Percentiles rank a stretch among this genome's conserved stretches.
Conservation (phyloP, 2,888 invertebrate species). For the Drosophila nr. perissopoda region DNA sequence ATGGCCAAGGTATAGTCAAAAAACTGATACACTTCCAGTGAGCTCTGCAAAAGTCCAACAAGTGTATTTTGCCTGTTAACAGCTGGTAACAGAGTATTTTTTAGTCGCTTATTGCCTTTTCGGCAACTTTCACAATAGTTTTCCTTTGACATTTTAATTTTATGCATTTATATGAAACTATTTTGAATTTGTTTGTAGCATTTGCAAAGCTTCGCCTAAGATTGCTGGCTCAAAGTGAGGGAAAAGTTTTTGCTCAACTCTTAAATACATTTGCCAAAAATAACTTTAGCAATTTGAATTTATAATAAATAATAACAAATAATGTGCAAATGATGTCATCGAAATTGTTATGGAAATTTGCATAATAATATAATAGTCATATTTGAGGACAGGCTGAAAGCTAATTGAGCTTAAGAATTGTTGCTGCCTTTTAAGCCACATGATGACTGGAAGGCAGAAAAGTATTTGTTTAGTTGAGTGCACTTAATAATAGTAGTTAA, state of each 20-base stretch:
- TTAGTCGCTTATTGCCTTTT: background rate
- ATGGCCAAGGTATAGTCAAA: background rate
- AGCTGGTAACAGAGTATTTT: background rate
- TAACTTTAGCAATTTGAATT: background rate
- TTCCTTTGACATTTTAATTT: background rate
- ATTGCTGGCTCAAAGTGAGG: background rate
- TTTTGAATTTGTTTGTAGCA: background rate
- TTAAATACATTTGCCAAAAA: background rate
- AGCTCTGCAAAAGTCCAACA: background rate
- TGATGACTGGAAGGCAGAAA: background rate
- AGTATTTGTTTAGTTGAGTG: conserved; percentile 26
- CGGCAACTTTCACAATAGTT: background rate
- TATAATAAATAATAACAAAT: background rate
- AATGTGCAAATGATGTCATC: conserved; percentile 9
- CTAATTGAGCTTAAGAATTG: background rate
- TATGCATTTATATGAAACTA: background rate
- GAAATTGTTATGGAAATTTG: background rate
- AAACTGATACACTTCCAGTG: background rate
- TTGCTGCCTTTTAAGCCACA: background rate
- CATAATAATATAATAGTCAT: background rate
- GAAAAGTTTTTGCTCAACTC: background rate
- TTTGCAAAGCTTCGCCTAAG: background rate
- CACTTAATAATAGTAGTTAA: conserved; percentile 4
- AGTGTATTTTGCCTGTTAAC: background rate
- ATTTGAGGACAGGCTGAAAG: background rate